phyloP scores from a whole-genome alignment of 30 jellyfish, hydroid and myxozoan genomes.

The Turritopsis rubra region DNA sequence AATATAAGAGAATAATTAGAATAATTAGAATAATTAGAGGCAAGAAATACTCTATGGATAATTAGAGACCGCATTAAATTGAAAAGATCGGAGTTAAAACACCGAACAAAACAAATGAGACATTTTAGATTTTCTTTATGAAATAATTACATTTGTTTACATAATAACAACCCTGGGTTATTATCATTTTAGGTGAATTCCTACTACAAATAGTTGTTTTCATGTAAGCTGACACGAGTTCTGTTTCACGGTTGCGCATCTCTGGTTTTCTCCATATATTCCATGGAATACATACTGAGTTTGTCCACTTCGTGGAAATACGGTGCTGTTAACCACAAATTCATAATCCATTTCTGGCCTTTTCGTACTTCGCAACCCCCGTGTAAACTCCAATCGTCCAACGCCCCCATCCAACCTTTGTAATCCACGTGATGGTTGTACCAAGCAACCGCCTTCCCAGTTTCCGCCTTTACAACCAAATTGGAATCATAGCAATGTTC shows the following conservation, averaged over 20 bases:
- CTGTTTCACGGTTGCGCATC: not conserved
- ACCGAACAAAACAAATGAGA: not conserved
- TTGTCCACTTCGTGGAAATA: constrained; percentile 32
- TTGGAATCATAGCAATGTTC: constrained; percentile 72
- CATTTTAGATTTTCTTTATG: not conserved
- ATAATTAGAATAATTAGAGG: no score
- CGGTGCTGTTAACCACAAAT: constrained; percentile 92
- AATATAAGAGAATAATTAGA: no score
- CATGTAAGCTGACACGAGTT: not conserved
- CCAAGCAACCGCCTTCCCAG: constrained; percentile 85
- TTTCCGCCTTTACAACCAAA: constrained; percentile 69
- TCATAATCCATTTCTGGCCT: constrained; percentile 97
- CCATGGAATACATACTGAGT: constrained; percentile 48
- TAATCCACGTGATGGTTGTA: constrained; percentile 73
- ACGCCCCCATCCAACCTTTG: constrained; percentile 71
- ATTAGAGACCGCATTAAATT: no score
- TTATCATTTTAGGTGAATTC: not conserved
- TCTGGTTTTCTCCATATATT: constrained; percentile 9
- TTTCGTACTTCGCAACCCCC: constrained; percentile 98
- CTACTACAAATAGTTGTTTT: not conserved
- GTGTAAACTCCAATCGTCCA: constrained; percentile 75
- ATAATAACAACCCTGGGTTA: not conserved
- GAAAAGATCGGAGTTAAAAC: not conserved
- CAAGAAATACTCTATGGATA: no score
- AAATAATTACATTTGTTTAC: not conserved